phyloP scores from a whole-genome alignment of 2,113 vertebrate genomes.

The Campylomormyrus numenius region DNA sequence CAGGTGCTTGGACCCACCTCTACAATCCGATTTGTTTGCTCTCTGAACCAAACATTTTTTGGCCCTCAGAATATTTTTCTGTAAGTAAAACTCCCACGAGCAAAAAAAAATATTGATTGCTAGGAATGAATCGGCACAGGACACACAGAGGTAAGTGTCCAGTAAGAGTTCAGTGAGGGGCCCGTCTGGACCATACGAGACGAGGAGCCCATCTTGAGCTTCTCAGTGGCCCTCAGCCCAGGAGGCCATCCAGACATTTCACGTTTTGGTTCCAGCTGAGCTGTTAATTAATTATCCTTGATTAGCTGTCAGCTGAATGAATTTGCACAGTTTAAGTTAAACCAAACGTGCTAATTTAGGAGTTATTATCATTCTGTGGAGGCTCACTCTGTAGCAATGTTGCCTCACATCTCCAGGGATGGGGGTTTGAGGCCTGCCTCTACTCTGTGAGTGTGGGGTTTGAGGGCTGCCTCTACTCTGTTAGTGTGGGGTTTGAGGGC shows the following conservation, averaged over 20 bases:
- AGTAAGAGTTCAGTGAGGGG: background rate
- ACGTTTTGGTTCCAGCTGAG: background rate
- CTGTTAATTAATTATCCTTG: conserved; percentile 4
- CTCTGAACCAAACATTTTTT: too few relatives aligned
- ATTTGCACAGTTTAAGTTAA: background rate
- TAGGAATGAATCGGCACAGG: background rate
- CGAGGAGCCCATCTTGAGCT: background rate
- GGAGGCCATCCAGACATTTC: background rate
- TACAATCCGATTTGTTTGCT: too few relatives aligned
- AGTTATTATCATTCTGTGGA: background rate
- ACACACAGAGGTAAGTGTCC: background rate
- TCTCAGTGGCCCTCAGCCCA: background rate
- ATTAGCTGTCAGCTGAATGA: background rate
- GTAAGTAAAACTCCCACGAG: too few relatives aligned
- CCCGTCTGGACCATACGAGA: background rate
- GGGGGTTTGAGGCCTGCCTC: background rate
- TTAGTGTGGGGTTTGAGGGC: background rate
- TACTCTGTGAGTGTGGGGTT: background rate
- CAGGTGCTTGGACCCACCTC: too few relatives aligned
- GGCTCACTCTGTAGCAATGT: background rate
- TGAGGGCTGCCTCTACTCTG: background rate
- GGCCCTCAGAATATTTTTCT: too few relatives aligned
- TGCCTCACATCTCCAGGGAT: background rate
- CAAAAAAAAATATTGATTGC: background rate
- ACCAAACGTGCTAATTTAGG: background rate